phyloP scores from a whole-genome alignment of 2,888 invertebrate species.

The Eurytoma californica region DNA sequence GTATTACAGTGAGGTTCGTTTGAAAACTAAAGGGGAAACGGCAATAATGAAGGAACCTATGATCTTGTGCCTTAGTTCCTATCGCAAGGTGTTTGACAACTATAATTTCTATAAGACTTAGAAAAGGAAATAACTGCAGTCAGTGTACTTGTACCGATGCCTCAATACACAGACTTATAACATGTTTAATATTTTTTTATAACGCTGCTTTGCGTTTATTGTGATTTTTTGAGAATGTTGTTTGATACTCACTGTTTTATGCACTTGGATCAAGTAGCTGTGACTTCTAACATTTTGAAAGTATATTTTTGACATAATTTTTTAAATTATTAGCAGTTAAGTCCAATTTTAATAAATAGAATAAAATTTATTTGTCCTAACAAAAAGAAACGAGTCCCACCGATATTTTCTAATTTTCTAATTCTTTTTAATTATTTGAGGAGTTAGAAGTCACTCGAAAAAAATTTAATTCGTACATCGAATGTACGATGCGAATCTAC shows the following conservation, averaged over 20 bases:
- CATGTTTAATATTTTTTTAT: constrained; percentile 45
- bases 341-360: no score
- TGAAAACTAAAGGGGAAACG: constrained; percentile 12
- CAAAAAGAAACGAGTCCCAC: no score
- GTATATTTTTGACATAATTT: background rate
- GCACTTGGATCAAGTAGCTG: constrained; percentile 30
- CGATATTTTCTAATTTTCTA: no score
- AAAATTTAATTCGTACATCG: constrained; percentile 39
- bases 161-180: constrained; percentile 37
- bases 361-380: no score
- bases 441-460: constrained; percentile 29
- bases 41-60: constrained; percentile 41
- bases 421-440: background rate
- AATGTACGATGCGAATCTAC: constrained; percentile 40
- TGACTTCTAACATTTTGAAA: constrained; percentile 30
- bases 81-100: constrained; percentile 44
- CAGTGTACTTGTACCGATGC: constrained; percentile 40
- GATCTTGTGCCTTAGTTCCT: constrained; percentile 56
- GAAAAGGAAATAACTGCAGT: constrained; percentile 20
- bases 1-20: constrained; percentile 19
- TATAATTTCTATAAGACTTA: constrained; percentile 50
- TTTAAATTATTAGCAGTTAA: no score
- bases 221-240: constrained; percentile 42
- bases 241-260: constrained; percentile 44
- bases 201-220: constrained; percentile 38